Percentiles rank a stretch among this genome's conserved stretches.
Evolutionary conservation across 1,140 invertebrate species (phyloP).

Genomic region (Gonatopus flavifemur): DNA sequence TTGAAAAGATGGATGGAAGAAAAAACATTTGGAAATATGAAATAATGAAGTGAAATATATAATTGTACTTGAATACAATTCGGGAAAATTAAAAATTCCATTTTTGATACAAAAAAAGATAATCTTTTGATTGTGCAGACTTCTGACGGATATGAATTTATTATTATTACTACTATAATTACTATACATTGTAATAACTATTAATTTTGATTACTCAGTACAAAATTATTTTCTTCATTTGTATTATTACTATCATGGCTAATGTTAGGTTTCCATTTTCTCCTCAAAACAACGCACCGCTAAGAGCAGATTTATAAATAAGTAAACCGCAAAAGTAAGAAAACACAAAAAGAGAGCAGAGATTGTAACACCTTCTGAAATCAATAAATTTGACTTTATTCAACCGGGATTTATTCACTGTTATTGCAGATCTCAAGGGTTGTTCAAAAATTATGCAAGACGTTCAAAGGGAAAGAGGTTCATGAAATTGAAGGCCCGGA

Average conservation of each 20-base stretch:
- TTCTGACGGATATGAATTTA: conserved; percentile 22
- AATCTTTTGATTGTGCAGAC: conserved; percentile 18
- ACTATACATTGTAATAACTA: conserved; percentile 18
- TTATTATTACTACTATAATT: conserved; percentile 10
- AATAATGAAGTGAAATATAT: no score
- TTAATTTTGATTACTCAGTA: conserved; percentile 21
- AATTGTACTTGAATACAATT: no score
- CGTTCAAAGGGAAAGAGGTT: no score
- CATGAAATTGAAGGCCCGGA: no score
- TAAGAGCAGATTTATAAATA: conserved; percentile 46
- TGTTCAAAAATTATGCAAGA: no score
- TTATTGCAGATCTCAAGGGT: not conserved
- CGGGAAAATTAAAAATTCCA: no score
- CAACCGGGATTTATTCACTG: not conserved
- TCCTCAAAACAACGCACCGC: conserved; percentile 42
- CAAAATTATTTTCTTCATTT: conserved; percentile 35
- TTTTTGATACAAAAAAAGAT: conserved; percentile 20
- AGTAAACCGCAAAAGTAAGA: no score
- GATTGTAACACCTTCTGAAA: conserved; percentile 40
- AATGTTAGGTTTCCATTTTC: conserved; percentile 38
- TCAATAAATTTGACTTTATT: conserved; percentile 42
- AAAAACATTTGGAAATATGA: no score
- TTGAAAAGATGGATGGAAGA: no score
- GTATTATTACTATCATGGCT: no score
- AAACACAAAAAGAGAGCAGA: no score